phyloP scores from a whole-genome alignment of 2,888 invertebrate species.

The Malthinus seriepunctatus region DNA sequence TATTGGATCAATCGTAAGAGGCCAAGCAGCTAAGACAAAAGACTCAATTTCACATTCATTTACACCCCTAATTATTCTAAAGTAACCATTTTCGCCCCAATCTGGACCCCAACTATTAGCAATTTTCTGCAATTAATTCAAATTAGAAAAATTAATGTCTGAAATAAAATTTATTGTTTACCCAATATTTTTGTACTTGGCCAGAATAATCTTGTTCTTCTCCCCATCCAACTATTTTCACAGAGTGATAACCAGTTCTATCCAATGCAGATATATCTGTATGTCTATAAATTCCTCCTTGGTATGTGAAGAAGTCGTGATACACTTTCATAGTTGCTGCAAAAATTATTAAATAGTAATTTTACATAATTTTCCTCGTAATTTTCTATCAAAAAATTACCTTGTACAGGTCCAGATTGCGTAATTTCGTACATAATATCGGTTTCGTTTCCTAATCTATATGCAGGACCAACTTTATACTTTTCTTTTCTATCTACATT shows the following conservation, averaged over 20 bases:
- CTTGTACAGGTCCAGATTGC: constrained; percentile 91
- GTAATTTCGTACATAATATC: constrained; percentile 93
- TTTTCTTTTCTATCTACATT: constrained; percentile 61
- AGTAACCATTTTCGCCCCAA: constrained; percentile 93
- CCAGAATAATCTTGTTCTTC: constrained; percentile 65
- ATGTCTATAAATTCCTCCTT: constrained; percentile 79
- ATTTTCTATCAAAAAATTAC: constrained; percentile 51
- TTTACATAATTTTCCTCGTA: too few relatives aligned
- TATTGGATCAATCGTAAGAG: constrained; percentile 57
- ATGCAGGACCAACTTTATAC: constrained; percentile 77
- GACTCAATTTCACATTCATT: constrained; percentile 92
- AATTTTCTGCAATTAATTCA: constrained; percentile 67
- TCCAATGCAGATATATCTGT: constrained; percentile 59
- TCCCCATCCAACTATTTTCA: constrained; percentile 92
- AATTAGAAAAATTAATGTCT: neutral
- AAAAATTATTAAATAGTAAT: constrained; percentile 37
- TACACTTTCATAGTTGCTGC: constrained; percentile 86
- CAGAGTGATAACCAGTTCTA: constrained; percentile 81
- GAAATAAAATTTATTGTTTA: constrained; percentile 53
- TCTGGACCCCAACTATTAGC: constrained; percentile 92
- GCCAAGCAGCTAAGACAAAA: constrained; percentile 83
- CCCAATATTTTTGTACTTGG: constrained; percentile 78
- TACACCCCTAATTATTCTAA: constrained; percentile 80
- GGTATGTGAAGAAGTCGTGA: constrained; percentile 92
- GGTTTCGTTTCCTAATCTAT: constrained; percentile 71